Conservation (phyloP, 2,113 vertebrate species). For the Siniperca chuatsi region DNA sequence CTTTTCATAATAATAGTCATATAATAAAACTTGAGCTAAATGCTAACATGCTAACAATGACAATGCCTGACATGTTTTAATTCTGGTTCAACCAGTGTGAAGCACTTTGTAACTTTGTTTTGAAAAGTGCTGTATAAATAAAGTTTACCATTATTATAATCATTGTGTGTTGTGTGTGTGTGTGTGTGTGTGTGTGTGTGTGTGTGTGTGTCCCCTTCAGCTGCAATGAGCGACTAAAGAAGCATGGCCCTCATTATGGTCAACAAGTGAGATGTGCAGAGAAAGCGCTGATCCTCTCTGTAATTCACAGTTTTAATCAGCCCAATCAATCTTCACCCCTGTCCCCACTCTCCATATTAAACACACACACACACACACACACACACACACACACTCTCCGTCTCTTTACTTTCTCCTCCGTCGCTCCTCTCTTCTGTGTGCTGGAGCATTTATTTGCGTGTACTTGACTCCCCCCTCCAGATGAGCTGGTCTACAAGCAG, state of each 20-base stretch:
- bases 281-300: constrained; percentile 39
- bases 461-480: constrained; percentile 72
- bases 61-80: background rate
- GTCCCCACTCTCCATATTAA: constrained; percentile 34
- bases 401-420: background rate
- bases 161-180: constrained; percentile 6
- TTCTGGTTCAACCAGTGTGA: background rate
- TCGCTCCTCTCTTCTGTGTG: background rate
- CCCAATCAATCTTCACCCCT: constrained; percentile 66
- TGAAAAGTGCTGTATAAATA: background rate
- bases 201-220: constrained; percentile 13
- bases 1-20: too few species aligned
- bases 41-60: too few species aligned
- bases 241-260: constrained; percentile 45
- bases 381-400: constrained; percentile 19
- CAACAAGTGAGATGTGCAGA: constrained; percentile 40
- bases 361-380: constrained; percentile 51
- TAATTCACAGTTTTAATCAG: constrained; percentile 69
- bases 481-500: constrained; percentile 65
- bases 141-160: background rate
- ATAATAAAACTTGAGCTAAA: too few species aligned
- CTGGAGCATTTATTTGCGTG: constrained; percentile 57
- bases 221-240: background rate
- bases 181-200: constrained; percentile 20
- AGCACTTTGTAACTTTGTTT: background rate